phyloP scores from a whole-genome alignment of 2,797 vertebrate species.

The Ciconia nigra region DNA sequence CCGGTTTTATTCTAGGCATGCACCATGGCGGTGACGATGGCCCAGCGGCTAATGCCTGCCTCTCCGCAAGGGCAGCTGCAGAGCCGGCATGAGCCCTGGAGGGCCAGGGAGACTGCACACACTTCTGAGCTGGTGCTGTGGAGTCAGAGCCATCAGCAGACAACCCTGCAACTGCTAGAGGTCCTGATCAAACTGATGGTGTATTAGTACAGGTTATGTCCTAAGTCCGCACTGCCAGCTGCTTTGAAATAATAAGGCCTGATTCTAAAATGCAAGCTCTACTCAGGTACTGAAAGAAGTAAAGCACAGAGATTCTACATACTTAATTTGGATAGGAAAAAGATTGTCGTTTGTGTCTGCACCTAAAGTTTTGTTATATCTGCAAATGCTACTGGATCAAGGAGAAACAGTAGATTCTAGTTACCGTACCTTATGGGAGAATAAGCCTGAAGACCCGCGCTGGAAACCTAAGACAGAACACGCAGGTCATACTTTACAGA shows the following conservation, averaged over 20 bases:
- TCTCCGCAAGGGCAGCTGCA: neutral
- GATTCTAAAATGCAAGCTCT: neutral
- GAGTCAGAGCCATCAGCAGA: neutral
- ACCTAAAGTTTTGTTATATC: neutral
- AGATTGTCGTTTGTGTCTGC: accelerated
- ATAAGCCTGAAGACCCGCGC: accelerated
- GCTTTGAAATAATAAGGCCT: neutral
- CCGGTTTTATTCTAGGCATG: neutral
- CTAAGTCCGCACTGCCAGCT: neutral
- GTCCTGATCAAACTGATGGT: neutral
- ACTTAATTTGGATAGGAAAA: neutral
- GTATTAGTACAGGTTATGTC: neutral
- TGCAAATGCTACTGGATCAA: neutral
- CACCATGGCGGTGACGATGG: accelerated
- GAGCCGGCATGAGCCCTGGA: neutral
- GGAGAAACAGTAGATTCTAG: neutral
- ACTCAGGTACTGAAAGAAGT: accelerated
- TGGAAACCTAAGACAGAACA: neutral
- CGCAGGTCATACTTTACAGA: neutral
- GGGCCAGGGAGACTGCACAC: no score
- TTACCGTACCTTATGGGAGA: neutral
- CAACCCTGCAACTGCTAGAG: neutral
- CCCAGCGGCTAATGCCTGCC: neutral
- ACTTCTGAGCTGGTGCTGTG: accelerated
- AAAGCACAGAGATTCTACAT: neutral